phyloP scores from a whole-genome alignment of 2,888 invertebrate genomes.

The Xestia c-nigrum region DNA sequence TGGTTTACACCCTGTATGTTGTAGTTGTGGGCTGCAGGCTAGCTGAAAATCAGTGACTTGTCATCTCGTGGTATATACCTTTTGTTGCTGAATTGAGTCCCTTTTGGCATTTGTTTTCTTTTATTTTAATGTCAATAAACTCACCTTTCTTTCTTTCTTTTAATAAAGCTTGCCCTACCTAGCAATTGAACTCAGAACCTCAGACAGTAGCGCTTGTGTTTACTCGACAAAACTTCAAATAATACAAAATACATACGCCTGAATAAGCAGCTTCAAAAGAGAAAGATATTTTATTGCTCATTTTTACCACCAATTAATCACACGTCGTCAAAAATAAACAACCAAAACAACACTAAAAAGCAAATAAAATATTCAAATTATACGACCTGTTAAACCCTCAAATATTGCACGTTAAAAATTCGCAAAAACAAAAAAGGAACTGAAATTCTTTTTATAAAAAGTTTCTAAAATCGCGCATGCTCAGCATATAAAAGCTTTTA shows the following conservation, averaged over 20 bases:
- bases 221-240: not conserved
- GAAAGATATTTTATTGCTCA: not conserved
- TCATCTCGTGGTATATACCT: too few relatives aligned
- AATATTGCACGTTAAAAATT: conserved; percentile 15
- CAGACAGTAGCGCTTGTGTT: not conserved
- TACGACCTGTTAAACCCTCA: conserved; percentile 43
- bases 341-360: not conserved
- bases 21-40: not conserved
- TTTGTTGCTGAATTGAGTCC: too few relatives aligned
- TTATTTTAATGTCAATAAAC: not conserved
- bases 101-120: too few relatives aligned
- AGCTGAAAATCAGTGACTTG: not conserved
- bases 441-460: not conserved
- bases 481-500: conserved; percentile 80
- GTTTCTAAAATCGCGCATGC: conserved; percentile 30
- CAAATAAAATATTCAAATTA: conserved; percentile 28
- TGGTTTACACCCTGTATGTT: too few relatives aligned
- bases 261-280: not conserved
- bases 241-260: not conserved
- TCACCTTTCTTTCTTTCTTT: not conserved
- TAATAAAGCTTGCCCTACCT: too few relatives aligned
- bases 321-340: conserved; percentile 10
- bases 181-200: not conserved
- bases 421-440: conserved; percentile 3
- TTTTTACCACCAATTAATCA: conserved; percentile 19